Base-by-base conservation (phyloP, 2,888 invertebrate species). In the Noctua comes region DNA sequence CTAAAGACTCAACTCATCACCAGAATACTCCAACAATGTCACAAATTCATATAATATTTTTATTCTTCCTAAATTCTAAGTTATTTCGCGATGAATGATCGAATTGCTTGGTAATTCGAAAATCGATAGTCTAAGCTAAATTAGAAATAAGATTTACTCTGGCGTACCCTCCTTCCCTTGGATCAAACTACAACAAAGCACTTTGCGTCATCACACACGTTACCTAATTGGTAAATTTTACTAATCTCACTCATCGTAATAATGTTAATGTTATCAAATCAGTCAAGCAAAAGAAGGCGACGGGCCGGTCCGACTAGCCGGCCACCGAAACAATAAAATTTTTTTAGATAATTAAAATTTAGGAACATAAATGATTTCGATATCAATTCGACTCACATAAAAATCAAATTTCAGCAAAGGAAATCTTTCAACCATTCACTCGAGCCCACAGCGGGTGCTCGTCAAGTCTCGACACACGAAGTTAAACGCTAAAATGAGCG, bases 81-180 rank as follows among this genome's bases (percentile, higher is more conserved):
- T 90, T 97, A 97, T 97, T 97, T 96, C 97, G 97, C 96, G 96
- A 96, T 96, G 97, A 97, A 97, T 96, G 96, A 90, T 95, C 96
- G 95, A 95, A 96, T 96, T 95, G 95, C 95, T 96, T 96, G 94
- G 96, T 96, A 96, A 96, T 96, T 95, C 96, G 95, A 95, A 90
- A 91, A 90, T 90, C 91, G 91, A 94, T 94, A 94, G 90, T 93
- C 94, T 96, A 96, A 94, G 93, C 94, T 95, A 94, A 90, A 94
- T 93, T 95, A 95, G 93, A 94, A 94, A 94, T 94, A 94, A 95
- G 92, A 93, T 94, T 88, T 94, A 93, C 93, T 95, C 95, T 95
- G 95, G 95, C 96, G 92, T 94, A 91, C 91, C 92, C 89, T 91
- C 89, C 92, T 87, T 92, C 91, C 93, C 92, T 72, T 93, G 91